Evolutionary conservation across 2,113 vertebrate genomes (phyloP).

Genomic region (Fregata magnificens): DNA sequence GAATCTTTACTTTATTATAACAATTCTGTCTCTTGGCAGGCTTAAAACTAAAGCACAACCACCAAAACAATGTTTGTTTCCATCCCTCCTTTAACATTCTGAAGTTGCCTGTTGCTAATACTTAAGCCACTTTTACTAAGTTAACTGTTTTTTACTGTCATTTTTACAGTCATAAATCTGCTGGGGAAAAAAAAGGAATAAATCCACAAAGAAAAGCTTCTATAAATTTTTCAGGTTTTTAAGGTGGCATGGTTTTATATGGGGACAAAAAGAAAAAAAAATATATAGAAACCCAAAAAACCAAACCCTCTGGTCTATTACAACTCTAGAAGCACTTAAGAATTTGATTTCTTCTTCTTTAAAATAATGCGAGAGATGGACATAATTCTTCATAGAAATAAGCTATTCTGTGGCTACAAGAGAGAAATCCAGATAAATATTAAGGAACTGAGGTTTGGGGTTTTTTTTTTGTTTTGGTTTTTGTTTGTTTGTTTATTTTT

Average conservation of each 20-base stretch:
- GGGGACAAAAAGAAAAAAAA: background rate
- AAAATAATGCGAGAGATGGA: background rate
- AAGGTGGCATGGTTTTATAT: background rate
- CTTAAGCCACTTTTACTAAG: background rate
- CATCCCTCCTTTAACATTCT: background rate
- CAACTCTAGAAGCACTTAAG: background rate
- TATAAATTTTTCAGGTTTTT: background rate
- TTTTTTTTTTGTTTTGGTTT: background rate
- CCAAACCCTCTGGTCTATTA: background rate
- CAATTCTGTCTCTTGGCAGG: background rate
- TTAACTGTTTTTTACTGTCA: background rate
- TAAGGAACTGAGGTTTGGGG: background rate
- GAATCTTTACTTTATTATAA: background rate
- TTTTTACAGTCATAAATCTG: background rate
- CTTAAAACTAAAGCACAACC: background rate
- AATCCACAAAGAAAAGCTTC: background rate
- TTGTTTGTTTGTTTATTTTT: background rate
- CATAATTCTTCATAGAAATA: background rate
- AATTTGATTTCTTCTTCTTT: background rate
- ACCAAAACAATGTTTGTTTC: background rate
- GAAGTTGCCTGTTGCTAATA: background rate
- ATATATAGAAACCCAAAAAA: background rate
- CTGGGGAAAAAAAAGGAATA: background rate
- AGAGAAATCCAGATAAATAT: background rate
- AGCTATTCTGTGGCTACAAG: background rate